A percentile compares a stretch with the other conserved stretches of the same genome.
These are phyloP conservation scores for Orientallactaga sibirica DNA, from an alignment of 2,797 vertebrate species.

Conservation along the genomic window DNA sequence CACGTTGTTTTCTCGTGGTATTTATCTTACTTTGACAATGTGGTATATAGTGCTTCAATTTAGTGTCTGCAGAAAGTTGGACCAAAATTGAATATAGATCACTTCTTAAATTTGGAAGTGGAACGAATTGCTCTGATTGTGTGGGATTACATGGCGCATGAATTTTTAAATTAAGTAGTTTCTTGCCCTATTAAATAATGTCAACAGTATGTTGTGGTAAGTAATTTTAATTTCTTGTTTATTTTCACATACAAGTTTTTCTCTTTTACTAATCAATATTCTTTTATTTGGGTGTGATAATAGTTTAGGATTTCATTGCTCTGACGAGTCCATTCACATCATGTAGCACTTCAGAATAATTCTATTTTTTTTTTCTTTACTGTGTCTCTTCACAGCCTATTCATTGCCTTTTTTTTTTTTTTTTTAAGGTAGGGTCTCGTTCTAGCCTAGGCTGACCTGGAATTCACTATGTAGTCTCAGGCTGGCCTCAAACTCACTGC, in stretches of 20 bases:
- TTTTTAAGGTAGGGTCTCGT: no score
- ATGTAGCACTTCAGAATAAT: background rate
- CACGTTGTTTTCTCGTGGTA: background rate
- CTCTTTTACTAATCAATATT: conserved; percentile 21
- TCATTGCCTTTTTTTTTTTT: no score
- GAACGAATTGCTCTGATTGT: conserved; percentile 68
- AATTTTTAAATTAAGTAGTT: conserved; percentile 77
- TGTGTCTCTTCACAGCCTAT: background rate
- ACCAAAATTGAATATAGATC: conserved; percentile 64
- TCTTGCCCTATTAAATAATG: conserved; percentile 73
- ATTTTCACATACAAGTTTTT: conserved; percentile 37
- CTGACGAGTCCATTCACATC: background rate
- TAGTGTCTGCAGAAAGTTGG: background rate
- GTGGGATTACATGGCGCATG: conserved; percentile 56
- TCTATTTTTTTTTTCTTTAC: accelerated
- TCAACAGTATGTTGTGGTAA: background rate
- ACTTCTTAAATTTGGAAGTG: conserved; percentile 49
- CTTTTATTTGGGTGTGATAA: background rate
- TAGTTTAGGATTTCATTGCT: accelerated
- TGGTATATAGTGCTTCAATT: background rate
- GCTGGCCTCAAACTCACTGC: no score
- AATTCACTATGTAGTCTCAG: no score
- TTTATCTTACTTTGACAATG: conserved; percentile 23
- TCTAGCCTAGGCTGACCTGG: no score
- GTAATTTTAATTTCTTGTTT: conserved; percentile 67